Evolutionary conservation across 2,888 invertebrate species (phyloP).

Genomic region (Rotaria magnacalcarata): DNA sequence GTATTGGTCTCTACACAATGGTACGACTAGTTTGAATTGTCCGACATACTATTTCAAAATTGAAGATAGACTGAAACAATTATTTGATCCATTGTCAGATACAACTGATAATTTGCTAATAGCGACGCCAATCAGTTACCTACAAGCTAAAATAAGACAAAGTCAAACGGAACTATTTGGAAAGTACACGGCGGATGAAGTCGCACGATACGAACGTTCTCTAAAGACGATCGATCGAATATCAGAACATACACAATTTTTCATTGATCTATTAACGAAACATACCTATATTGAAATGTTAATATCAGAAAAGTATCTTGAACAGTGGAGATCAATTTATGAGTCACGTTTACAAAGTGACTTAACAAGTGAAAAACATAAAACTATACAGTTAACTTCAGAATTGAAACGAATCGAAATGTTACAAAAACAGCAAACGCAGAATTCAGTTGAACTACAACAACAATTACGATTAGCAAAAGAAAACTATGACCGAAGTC

Average conservation of each 20-base stretch:
- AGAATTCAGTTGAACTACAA: background rate
- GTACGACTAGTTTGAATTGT: too few relatives aligned
- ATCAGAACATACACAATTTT: background rate
- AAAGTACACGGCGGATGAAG: background rate
- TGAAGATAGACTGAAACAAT: background rate
- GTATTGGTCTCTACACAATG: too few relatives aligned
- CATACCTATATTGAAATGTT: background rate
- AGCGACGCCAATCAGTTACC: background rate
- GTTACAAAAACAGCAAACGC: background rate
- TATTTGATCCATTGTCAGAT: background rate
- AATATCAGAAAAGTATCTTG: constrained; percentile 2
- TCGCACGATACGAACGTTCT: background rate
- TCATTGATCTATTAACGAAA: background rate
- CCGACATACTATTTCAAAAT: background rate
- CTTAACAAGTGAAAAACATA: background rate
- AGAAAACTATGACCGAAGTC: background rate
- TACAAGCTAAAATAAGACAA: background rate
- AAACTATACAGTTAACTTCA: background rate
- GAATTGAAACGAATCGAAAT: background rate
- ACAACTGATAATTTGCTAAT: background rate
- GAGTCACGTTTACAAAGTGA: background rate
- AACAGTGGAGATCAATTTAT: background rate
- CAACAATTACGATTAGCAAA: background rate
- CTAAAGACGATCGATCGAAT: background rate
- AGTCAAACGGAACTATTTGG: background rate